Conservation (phyloP, 2,797 vertebrate species). For the Sarcoramphus papa region DNA sequence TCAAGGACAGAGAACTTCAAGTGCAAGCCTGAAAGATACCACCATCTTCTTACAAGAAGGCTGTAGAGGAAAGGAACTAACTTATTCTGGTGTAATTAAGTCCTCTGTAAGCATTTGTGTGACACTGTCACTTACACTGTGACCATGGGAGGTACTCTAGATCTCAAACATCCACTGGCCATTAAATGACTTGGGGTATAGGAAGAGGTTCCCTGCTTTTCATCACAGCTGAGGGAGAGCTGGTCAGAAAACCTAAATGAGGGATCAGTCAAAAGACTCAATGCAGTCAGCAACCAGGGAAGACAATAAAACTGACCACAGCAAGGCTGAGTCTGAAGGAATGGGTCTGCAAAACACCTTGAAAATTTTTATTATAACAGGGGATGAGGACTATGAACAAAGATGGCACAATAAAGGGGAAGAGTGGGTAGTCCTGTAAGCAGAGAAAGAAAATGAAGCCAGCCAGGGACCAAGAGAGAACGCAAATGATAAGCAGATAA, state of each 20-base stretch:
- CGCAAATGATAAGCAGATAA: rapidly evolving
- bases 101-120: not conserved
- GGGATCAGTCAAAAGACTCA: not conserved
- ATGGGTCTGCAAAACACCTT: not conserved
- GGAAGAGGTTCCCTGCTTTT: not conserved
- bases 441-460: not conserved
- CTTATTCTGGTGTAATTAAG: not conserved
- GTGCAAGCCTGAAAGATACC: not conserved
- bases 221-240: not conserved
- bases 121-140: no score
- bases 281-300: not conserved
- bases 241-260: not conserved
- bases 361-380: rapidly evolving
- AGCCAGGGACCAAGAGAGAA: not conserved
- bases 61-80: not conserved
- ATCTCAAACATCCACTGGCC: not conserved
- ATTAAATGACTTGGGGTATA: not conserved
- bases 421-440: not conserved
- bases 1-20: not conserved
- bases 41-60: not conserved
- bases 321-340: not conserved
- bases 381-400: not conserved
- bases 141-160: not conserved
- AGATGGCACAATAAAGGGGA: not conserved
- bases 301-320: not conserved